Percentiles rank a stretch among this genome's conserved stretches.
These are phyloP conservation scores for Etheostoma perlongum DNA, from an alignment of 2,797 vertebrate species.

Conservation along the genomic window DNA sequence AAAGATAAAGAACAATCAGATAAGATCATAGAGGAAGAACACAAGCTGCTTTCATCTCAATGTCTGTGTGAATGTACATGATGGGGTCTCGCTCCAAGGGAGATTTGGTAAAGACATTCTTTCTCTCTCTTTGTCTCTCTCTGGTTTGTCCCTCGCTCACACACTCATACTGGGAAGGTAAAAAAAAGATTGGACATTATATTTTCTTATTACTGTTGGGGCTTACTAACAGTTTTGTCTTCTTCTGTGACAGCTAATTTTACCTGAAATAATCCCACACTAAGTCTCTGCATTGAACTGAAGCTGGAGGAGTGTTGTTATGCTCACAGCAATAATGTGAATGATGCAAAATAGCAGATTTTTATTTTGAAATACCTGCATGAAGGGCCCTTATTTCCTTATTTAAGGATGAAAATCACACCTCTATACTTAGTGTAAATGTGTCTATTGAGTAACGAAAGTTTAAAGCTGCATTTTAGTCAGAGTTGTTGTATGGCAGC, in stretches of 20 bases:
- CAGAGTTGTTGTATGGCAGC: neutral
- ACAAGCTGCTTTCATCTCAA: slow-evolving; percentile 71
- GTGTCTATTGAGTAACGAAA: neutral
- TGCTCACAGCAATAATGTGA: slow-evolving; percentile 10
- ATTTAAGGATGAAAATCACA: neutral
- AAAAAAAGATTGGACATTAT: slow-evolving; percentile 5
- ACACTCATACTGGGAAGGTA: slow-evolving; percentile 20
- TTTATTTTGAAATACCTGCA: neutral
- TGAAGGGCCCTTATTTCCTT: no score
- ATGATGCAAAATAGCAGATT: slow-evolving; percentile 6
- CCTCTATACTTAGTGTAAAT: neutral
- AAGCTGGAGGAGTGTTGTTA: slow-evolving; percentile 6
- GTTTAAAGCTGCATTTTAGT: neutral
- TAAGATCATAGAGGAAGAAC: slow-evolving; percentile 72
- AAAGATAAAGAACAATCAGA: slow-evolving; percentile 77
- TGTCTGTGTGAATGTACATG: slow-evolving; percentile 57
- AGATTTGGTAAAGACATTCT: slow-evolving; percentile 41
- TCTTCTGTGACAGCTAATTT: slow-evolving; percentile 41
- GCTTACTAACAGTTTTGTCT: slow-evolving; percentile 38
- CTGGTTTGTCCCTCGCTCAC: slow-evolving; percentile 21
- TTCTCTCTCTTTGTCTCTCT: slow-evolving; percentile 37
- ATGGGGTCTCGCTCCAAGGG: slow-evolving; percentile 55
- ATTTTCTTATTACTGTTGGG: slow-evolving; percentile 32
- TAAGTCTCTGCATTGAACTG: neutral
- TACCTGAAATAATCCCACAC: slow-evolving; percentile 25